A percentile compares a stretch with the other conserved stretches of the same genome.
phyloP scores from a whole-genome alignment of 2,113 vertebrate genomes.

The Acrocephalus arundinaceus region DNA sequence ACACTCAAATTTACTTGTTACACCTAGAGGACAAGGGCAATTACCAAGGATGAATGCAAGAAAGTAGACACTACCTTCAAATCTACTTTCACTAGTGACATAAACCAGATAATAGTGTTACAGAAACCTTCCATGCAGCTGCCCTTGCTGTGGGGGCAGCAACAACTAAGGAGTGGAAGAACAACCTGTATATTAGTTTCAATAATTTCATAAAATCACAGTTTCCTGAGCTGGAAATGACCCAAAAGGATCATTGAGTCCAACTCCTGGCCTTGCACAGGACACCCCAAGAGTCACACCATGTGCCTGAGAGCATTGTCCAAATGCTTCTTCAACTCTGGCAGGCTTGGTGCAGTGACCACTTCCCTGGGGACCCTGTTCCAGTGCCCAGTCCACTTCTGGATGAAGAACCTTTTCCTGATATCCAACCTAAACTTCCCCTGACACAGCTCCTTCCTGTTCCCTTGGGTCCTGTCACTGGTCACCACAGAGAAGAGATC shows the following conservation, averaged over 20 bases:
- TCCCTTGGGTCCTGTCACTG: not conserved
- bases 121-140: not conserved
- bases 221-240: not conserved
- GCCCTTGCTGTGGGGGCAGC: not conserved
- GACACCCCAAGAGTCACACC: not conserved
- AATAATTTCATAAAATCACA: not conserved
- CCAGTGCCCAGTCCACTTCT: not conserved
- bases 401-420: not conserved
- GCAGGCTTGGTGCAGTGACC: not conserved
- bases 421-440: not conserved
- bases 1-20: not conserved
- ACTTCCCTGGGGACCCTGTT: not conserved
- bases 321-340: accelerated
- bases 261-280: not conserved
- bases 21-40: not conserved
- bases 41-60: not conserved
- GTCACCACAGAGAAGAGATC: not conserved
- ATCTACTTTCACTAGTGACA: not conserved
- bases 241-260: not conserved
- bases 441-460: not conserved
- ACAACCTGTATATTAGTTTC: not conserved
- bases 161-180: not conserved
- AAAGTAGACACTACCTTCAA: not conserved
- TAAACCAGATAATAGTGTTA: not conserved
- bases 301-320: accelerated